Evolutionary conservation across 2,113 vertebrate species (phyloP), one percentile per base, ranked within the genome.

Genomic region (Rhombomys opimus): DNA sequence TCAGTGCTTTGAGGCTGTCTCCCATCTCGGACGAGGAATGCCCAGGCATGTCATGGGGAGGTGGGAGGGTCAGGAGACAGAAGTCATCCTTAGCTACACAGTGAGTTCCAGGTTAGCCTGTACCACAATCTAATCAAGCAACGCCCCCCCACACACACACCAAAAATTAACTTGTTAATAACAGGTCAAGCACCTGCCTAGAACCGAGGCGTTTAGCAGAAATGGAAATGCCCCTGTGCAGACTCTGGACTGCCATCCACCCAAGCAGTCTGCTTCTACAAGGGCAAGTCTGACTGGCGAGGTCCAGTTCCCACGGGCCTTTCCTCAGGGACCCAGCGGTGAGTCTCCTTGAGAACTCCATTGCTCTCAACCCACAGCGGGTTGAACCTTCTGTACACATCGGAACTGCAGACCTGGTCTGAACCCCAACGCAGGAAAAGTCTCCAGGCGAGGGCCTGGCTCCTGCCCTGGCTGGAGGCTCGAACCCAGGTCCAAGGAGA

Each of bases 401-500:
- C 80, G 30, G n/a, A 25, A 5, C 59, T 20, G 3, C 61, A 27
- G 59, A 22, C 25, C 52, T 22, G 73, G 77, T 65, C 46, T 72
- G 54, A 68, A 75, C 30, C 38, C 78, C 41, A 13, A 46, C 17
- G 17, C 23, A 7, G 38, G 27, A 8, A 54, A 52, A 17, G n/a
- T 23, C 57, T 15, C 38, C 0, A 35, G 63, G 41, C 30, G 13
- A 20, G 25, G 27, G 25, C 13, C 20, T 41, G 2, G 23, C 68
- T 2, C 27, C 50, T n/a, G 7, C 2, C 22, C 67, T 0, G 0
- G 32, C 86, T 0, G 18, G 68, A 70, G 97, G 70, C 91, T 97
- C 95, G 97, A 97, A 98, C 97, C 78, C 18, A 0, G 1, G 46
- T 1, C 14, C 0, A 30, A 7, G 46, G n/a, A 63, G 38, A n/a